phyloP scores from a whole-genome alignment of 2,113 vertebrate genomes.

The Elachura formosa region DNA sequence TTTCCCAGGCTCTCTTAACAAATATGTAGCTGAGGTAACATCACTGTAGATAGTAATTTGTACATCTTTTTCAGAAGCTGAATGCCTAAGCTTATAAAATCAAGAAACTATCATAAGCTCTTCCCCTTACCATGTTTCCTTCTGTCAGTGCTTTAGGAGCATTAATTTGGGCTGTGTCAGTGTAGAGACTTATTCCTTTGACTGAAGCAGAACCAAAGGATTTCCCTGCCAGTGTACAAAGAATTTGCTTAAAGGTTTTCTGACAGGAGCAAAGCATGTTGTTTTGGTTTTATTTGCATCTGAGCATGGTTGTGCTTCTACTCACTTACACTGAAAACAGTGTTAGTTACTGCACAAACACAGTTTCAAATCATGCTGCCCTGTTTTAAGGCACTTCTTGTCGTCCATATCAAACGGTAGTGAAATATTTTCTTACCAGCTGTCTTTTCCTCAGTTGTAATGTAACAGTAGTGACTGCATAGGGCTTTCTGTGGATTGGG shows the following conservation, averaged over 20 bases:
- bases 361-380: background rate
- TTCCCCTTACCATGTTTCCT: background rate
- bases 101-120: background rate
- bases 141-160: background rate
- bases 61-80: background rate
- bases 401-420: background rate
- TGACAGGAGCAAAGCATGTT: background rate
- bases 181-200: background rate
- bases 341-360: background rate
- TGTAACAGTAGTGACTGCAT: background rate
- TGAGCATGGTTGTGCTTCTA: background rate
- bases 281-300: background rate
- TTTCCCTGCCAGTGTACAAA: background rate
- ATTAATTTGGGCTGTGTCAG: background rate
- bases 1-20: slow-evolving; percentile 31
- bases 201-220: background rate
- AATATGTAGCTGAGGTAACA: slow-evolving; percentile 21
- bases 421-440: background rate
- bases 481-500: background rate
- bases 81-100: background rate
- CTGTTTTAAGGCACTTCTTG: background rate
- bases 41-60: background rate
- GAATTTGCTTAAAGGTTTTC: background rate
- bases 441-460: background rate
- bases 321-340: background rate